Percentiles rank a stretch among this genome's conserved stretches.
Conservation (phyloP, 2,888 invertebrate species). For the Spatulosminthurus flaviceps region DNA sequence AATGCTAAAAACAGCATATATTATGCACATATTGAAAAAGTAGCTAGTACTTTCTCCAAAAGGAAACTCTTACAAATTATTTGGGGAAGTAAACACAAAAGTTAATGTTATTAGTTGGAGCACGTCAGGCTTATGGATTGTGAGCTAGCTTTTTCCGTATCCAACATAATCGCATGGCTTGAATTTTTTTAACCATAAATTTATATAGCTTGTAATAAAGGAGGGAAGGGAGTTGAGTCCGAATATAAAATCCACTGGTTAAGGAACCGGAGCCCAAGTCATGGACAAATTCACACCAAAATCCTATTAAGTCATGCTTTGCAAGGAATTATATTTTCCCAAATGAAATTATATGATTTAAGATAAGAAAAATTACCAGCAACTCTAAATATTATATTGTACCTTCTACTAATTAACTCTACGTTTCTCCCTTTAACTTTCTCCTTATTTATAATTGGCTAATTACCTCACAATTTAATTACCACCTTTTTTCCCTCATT, state of each 20-base stretch:
- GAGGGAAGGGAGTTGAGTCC: too few relatives aligned
- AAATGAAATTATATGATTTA: neutral
- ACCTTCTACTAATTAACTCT: neutral
- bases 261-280: neutral
- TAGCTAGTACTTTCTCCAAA: too few relatives aligned
- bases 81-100: constrained; percentile 1
- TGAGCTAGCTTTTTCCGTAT: too few relatives aligned
- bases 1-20: too few relatives aligned
- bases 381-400: neutral
- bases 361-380: neutral
- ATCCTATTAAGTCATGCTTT: constrained; percentile 4
- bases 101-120: too few relatives aligned
- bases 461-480: constrained; percentile 1
- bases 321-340: neutral
- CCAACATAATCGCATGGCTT: too few relatives aligned
- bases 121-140: too few relatives aligned
- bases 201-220: neutral
- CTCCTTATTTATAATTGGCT: too few relatives aligned
- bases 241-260: too few relatives aligned
- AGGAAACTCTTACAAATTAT: neutral
- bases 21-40: too few relatives aligned
- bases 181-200: too few relatives aligned
- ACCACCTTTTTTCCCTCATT: neutral
- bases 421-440: too few relatives aligned
- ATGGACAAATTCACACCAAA: neutral